Evolutionary conservation across 2,113 vertebrate genomes (phyloP), one percentile per base, ranked within the genome.

Genomic region (Epinephelus lanceolatus): DNA sequence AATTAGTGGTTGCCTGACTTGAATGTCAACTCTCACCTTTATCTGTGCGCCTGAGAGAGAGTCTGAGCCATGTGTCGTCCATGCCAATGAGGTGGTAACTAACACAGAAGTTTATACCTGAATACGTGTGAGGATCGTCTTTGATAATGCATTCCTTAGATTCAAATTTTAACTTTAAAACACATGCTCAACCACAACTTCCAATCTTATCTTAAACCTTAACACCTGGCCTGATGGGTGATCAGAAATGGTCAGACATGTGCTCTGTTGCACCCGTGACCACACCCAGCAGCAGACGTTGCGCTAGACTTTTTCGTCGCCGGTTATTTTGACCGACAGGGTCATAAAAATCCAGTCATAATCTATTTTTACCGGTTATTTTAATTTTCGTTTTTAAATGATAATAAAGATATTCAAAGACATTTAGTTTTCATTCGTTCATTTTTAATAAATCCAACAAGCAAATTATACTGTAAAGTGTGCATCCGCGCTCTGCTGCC

Each of bases 11-110:
- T 71, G 55, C 67, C 62, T 78, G 27, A 68, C 42, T 23, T 86
- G 83, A 89, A 78, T 76, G 87, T 68, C 85, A 85, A 63, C 27
- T 21, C 15, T 85, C 80, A 80, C 75, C 62, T 85, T 91, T 86
- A 78, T 84, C 67, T 66, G 15, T 65, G 74, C 61, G 78, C 74
- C 56, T 78, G 52, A 76, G 77, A 71, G 59, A 81, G 68, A 85
- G 59, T n/a, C 27, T 1, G 17, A 27, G 60, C 56, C 49, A 21
- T 6, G 18, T 74, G 66, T 71, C 61, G 3, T 51, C 72, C 66
- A 81, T 85, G 49, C 40, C 37, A 81, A 81, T 86, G 70, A 85
- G 76, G 25, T 47, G 52, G 57, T 59, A 10, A 59, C 61, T 69
- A 53, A 62, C n/a, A 55, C 49, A 49, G 6, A 56, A 2, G 3